Evolutionary conservation across 2,888 invertebrate species (phyloP).

Genomic region (Dicyrtomina minuta): DNA sequence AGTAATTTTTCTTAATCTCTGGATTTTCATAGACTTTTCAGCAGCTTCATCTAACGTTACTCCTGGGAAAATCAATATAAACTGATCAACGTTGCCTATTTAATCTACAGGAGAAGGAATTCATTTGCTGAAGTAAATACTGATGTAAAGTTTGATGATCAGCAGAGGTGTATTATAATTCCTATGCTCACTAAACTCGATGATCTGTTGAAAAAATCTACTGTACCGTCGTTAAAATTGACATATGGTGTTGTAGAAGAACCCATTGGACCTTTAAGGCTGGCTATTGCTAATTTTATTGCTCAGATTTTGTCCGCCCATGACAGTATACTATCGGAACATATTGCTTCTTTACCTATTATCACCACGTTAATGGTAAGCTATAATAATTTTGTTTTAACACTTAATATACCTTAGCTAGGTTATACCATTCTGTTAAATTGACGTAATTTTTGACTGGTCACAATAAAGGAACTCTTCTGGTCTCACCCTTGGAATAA

Average conservation of each 20-base stretch:
- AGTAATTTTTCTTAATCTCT: conserved; percentile 27
- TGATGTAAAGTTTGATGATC: conserved; percentile 34
- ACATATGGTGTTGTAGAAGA: conserved; percentile 71
- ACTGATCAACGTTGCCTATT: neutral
- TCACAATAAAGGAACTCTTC: conserved; percentile 82
- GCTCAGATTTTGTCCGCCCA: conserved; percentile 74
- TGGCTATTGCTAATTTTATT: conserved; percentile 77
- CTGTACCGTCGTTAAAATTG: conserved; percentile 49
- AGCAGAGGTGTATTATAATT: conserved; percentile 31
- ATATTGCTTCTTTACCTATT: conserved; percentile 32
- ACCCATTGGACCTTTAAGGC: conserved; percentile 73
- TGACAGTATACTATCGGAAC: conserved; percentile 60
- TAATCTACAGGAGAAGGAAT: conserved; percentile 19
- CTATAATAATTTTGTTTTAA: too few species aligned
- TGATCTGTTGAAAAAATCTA: conserved; percentile 41
- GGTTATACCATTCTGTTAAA: neutral
- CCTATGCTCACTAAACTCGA: conserved; percentile 30
- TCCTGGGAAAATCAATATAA: conserved; percentile 1
- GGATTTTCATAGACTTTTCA: too few species aligned
- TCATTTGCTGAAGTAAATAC: conserved; percentile 31
- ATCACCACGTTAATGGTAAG: conserved; percentile 30
- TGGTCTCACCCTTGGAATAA: conserved; percentile 91
- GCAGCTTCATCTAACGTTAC: conserved; percentile 2
- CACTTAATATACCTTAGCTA: conserved; percentile 2
- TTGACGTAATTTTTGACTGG: neutral